Percentiles rank a stretch among this genome's conserved stretches.
phyloP scores from a whole-genome alignment of 2,113 vertebrate genomes.

The Amblyopsis rosae region DNA sequence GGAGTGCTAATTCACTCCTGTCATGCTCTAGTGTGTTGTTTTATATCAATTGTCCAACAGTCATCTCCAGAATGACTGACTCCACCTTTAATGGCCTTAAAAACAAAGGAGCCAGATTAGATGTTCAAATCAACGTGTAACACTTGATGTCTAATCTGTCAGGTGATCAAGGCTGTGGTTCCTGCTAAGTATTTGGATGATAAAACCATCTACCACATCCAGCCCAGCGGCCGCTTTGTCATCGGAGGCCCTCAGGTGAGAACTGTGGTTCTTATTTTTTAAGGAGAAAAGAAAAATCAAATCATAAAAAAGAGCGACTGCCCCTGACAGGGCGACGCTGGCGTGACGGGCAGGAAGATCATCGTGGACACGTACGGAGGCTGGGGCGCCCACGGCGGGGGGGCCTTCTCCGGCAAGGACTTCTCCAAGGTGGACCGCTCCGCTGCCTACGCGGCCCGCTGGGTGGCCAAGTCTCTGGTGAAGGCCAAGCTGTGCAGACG shows the following conservation, averaged over 20 bases:
- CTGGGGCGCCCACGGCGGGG: conserved; percentile 95
- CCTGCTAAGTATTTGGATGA: conserved; percentile 90
- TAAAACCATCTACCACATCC: conserved; percentile 92
- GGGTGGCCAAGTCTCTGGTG: conserved; percentile 97
- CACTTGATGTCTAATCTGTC: background rate
- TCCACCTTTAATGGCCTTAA: background rate
- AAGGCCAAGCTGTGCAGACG: conserved; percentile 91
- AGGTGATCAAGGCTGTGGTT: conserved; percentile 85
- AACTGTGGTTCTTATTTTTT: background rate
- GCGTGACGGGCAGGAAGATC: conserved; percentile 95
- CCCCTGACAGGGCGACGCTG: conserved; percentile 87
- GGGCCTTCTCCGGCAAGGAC: conserved; percentile 96
- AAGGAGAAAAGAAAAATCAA: background rate
- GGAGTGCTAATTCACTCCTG: too few species aligned
- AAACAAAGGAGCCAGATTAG: background rate
- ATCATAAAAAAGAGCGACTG: background rate
- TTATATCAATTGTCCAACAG: too few species aligned
- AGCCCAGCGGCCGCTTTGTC: conserved; percentile 95
- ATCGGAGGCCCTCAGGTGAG: conserved; percentile 95
- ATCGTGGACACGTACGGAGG: conserved; percentile 97
- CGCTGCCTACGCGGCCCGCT: conserved; percentile 92
- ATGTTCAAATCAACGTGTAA: background rate
- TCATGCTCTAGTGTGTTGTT: too few species aligned
- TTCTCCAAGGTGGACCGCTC: conserved; percentile 96
- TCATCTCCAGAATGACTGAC: too few species aligned